phyloP scores from a whole-genome alignment of 2,888 invertebrate genomes.

The Lepas anatifera region DNA sequence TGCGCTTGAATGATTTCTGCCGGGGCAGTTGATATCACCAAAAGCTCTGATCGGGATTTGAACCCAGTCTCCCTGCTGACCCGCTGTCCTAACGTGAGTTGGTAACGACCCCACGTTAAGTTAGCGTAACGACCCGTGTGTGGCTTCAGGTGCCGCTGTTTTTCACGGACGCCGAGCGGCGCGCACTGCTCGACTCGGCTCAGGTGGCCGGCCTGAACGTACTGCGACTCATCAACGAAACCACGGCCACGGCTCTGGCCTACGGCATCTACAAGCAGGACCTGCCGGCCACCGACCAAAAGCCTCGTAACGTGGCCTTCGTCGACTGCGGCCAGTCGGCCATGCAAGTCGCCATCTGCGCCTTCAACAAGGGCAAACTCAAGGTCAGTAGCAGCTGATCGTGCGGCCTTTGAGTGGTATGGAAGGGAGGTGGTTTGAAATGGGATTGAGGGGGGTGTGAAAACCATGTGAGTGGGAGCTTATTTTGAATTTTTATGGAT shows the following conservation, averaged over 20 bases:
- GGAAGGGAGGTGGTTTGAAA: no score
- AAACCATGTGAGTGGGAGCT: no score
- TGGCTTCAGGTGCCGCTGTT: conserved; percentile 71
- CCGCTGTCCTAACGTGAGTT: no score
- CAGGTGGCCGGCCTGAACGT: conserved; percentile 88
- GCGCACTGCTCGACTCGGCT: conserved; percentile 82
- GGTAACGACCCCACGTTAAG: no score
- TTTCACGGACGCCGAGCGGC: conserved; percentile 87
- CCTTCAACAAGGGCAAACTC: conserved; percentile 91
- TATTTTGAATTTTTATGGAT: no score
- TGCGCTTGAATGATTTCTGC: no score
- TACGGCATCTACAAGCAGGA: conserved; percentile 99
- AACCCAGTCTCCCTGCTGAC: no score
- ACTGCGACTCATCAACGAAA: conserved; percentile 89
- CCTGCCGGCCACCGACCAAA: conserved; percentile 73
- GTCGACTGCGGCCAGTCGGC: conserved; percentile 92
- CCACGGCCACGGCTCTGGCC: conserved; percentile 87
- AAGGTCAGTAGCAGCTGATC: conserved; percentile 38
- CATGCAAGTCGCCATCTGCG: conserved; percentile 53
- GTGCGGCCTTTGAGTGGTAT: conserved; percentile 14
- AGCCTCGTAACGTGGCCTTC: conserved; percentile 85
- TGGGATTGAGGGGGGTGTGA: no score
- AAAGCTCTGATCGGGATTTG: no score
- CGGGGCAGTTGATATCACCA: no score
- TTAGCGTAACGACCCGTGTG: no score